A percentile compares a stretch with the other conserved stretches of the same genome.
These are phyloP conservation scores for Phylloscopus collybita DNA, from an alignment of 2,797 vertebrate genomes.

Conservation along the genomic window DNA sequence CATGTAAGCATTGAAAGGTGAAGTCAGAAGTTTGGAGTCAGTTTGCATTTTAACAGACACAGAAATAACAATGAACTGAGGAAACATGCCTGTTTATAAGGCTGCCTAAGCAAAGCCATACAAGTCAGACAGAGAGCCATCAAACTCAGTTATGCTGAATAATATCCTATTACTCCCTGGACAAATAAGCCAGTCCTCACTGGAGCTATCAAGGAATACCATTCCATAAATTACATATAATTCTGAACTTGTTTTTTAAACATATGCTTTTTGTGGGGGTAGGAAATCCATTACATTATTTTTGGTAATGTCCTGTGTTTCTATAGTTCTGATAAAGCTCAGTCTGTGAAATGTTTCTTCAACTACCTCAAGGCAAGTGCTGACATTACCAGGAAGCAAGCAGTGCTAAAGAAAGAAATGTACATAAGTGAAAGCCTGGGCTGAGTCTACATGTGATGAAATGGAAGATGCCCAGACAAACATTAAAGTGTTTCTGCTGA, in stretches of 20 bases:
- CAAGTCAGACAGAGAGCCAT: slow-evolving; percentile 4
- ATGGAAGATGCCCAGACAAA: background rate
- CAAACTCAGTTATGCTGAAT: slow-evolving; percentile 11
- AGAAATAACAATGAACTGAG: slow-evolving; percentile 1
- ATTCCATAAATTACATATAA: slow-evolving; percentile 1
- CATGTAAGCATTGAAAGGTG: background rate
- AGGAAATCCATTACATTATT: background rate
- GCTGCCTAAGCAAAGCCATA: background rate
- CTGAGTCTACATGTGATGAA: background rate
- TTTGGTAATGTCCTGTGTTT: background rate
- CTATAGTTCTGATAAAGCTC: background rate
- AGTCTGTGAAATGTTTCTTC: background rate
- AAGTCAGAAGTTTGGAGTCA: background rate
- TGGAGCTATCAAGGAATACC: background rate
- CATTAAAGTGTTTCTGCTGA: background rate
- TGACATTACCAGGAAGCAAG: background rate
- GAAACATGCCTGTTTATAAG: background rate
- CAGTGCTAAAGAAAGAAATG: background rate
- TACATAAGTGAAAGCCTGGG: background rate
- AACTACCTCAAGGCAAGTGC: slow-evolving; percentile 1
- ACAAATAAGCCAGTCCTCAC: background rate
- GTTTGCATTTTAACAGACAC: background rate
- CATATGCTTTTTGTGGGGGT: background rate
- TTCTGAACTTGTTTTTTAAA: slow-evolving; percentile 33
- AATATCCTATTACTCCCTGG: background rate